Evolutionary conservation across 2,888 invertebrate genomes (phyloP), one percentile per base, ranked within the genome.

Genomic region (Parnassius orleans): DNA sequence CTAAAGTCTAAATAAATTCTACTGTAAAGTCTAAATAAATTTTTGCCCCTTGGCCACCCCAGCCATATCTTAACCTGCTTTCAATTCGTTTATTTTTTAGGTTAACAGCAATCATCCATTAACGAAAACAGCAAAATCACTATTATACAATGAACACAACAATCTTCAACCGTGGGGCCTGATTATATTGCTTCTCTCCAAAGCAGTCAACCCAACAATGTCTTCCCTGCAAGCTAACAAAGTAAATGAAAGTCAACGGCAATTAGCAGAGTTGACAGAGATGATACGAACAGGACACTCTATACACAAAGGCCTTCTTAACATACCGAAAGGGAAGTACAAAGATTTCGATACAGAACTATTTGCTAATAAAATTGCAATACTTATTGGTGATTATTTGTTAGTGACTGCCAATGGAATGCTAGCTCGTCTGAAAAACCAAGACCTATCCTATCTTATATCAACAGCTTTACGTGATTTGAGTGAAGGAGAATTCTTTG

Each of bases 91-190:
- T 46, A 12, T 12, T 46, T 12, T 72, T 2, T 77, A 92, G 78
- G 95, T 97, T 59, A 96, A 96, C 64, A 96, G 96, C 10, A 96
- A 96, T 80, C 97, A 98, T 86, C 97, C 98, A 0, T 90, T 98
- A 44, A 88, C 97, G 57, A 95, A 96, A 86, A 97, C 96, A 58
- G 96, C 96, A 5, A 97, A 96, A 86, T 94, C 94, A 64, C 88
- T 97, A 59, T 89, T 97, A 51, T 95, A 95, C 83, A 96, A 96
- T 86, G 96, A 96, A 57, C 95, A 95, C 68, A 96, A 96, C 78
- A 96, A 95, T 73, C 93, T 96, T 83, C 97, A 97, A 79, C 96
- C 96, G 0, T 95, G 97, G 94, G 97, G 97, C 1, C 93, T 97
- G 2, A 93, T 97, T 60, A 96, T 97, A 7, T 83, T 98, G 48